Evolutionary conservation across 2,797 vertebrate genomes (phyloP), one percentile per base, ranked within the genome.

Genomic region (Synaphobranchus kaupii): DNA sequence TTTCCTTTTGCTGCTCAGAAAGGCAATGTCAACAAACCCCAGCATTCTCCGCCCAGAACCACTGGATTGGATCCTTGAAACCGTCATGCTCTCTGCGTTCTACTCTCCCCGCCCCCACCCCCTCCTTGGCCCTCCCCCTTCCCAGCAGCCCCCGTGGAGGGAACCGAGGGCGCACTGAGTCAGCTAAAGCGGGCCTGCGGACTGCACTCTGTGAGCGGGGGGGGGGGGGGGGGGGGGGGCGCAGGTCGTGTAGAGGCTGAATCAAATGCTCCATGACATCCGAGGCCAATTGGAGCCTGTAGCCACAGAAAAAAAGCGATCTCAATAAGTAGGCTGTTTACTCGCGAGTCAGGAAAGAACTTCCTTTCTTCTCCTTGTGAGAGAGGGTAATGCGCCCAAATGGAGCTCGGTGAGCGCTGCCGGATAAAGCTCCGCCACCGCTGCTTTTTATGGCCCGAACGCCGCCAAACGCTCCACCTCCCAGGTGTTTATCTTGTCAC

Each of bases 201-300:
- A 1, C 66, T 31, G 12, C 25, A 0, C 44, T 80, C 76, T 25
- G 17, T 47, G 4, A 28, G n/a, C 25, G 4, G 25, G 31, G 31
- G 58, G 15, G 12, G 15, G 10, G 54, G 28, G 4, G 50, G 54
- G 5, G 25, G 81, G 17, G 78, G 39, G 3, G 9, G 81, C 4
- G 1, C 28, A 20, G 84, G 15, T 25, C 17, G 8, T 5, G 47
- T 25, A 44, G 28, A 12, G 50, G 58, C 17, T 63, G 56, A 85
- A 85, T 85, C 22, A 85, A 85, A 73, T 31, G 15, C 47, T 50
- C 0, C 60, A 52, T 71, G 63, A 48, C 56, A 73, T 73, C 39
- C 20, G 66, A 44, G 54, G 50, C 48, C 7, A 68, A 80, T 6
- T 4, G 28, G 66, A 31, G 44, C 63, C 84, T 48, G 68, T 31